Evolutionary conservation across 2,888 invertebrate species (phyloP).

Genomic region (Eupithecia abbreviata): DNA sequence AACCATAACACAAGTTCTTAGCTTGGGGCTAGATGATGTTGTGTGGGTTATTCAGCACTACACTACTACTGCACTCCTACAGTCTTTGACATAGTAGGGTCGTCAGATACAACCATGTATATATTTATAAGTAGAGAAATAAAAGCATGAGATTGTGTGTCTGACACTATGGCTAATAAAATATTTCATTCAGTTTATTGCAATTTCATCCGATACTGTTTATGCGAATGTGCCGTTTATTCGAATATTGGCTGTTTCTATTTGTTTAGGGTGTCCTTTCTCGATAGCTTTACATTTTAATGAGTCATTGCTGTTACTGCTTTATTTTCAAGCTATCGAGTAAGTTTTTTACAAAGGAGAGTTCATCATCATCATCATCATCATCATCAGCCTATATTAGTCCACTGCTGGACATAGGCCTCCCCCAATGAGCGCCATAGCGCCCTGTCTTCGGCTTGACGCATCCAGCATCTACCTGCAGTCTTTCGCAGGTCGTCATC

Average conservation of each 20-base stretch:
- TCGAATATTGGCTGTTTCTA: conserved; percentile 15
- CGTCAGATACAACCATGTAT: neutral
- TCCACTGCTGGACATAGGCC: too few relatives aligned
- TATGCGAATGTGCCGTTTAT: conserved; percentile 19
- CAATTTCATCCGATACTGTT: conserved; percentile 38
- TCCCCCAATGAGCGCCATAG: too few relatives aligned
- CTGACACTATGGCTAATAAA: conserved; percentile 31
- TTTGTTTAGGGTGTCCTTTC: conserved; percentile 12
- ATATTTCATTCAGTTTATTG: conserved; percentile 45
- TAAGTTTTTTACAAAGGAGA: neutral
- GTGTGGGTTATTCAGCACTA: too few relatives aligned
- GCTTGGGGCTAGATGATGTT: too few relatives aligned
- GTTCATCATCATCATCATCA: too few relatives aligned
- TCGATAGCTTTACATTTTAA: conserved; percentile 12
- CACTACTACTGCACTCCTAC: too few relatives aligned
- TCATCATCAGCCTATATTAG: too few relatives aligned
- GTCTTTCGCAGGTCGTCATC: too few relatives aligned
- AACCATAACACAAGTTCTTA: too few relatives aligned
- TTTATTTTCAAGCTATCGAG: neutral
- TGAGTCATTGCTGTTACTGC: conserved; percentile 3
- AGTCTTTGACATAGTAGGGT: neutral
- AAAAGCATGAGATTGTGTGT: conserved; percentile 31
- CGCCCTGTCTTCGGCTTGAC: too few relatives aligned
- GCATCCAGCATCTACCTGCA: too few relatives aligned
- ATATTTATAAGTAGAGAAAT: conserved; percentile 24